Evolutionary conservation across 1,140 invertebrate genomes (phyloP).

Genomic region (Drosophila jambulina): DNA sequence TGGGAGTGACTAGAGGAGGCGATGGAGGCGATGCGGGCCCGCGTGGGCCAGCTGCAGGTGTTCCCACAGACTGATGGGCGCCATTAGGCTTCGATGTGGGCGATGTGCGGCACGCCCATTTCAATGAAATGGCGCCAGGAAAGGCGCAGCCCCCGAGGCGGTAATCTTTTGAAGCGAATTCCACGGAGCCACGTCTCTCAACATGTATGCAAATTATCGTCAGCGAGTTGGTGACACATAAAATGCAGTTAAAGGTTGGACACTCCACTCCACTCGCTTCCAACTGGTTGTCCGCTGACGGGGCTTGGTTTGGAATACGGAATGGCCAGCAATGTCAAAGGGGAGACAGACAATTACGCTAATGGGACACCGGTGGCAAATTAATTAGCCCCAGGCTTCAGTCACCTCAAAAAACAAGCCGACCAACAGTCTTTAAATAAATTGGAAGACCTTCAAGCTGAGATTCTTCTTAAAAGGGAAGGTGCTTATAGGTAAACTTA

Average conservation of each 20-base stretch:
- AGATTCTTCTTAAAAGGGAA: background rate
- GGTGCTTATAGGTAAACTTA: background rate
- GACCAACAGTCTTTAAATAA: background rate
- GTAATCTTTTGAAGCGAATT: slow-evolving; percentile 30
- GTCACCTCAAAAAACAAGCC: background rate
- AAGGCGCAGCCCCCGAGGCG: slow-evolving; percentile 22
- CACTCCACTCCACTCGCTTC: slow-evolving; percentile 31
- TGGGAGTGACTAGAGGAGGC: slow-evolving; percentile 32
- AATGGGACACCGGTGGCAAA: slow-evolving; percentile 84
- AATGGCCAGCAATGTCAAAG: slow-evolving; percentile 66
- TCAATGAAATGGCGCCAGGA: slow-evolving; percentile 70
- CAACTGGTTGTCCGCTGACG: slow-evolving; percentile 25
- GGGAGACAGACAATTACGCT: slow-evolving; percentile 82
- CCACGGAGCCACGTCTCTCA: slow-evolving; percentile 11
- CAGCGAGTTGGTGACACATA: slow-evolving; percentile 66
- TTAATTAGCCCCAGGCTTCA: slow-evolving; percentile 74
- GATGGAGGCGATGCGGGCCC: slow-evolving; percentile 4
- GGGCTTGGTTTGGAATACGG: slow-evolving; percentile 9
- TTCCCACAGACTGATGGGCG: slow-evolving; percentile 75
- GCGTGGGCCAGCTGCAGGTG: slow-evolving; percentile 73
- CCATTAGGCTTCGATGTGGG: slow-evolving; percentile 59
- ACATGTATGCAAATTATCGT: slow-evolving; percentile 48
- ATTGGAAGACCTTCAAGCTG: background rate
- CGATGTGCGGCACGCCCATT: slow-evolving; percentile 55
- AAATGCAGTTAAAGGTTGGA: slow-evolving; percentile 75